Base-by-base conservation (phyloP, 2,113 vertebrate species). In the Cavia aperea region DNA sequence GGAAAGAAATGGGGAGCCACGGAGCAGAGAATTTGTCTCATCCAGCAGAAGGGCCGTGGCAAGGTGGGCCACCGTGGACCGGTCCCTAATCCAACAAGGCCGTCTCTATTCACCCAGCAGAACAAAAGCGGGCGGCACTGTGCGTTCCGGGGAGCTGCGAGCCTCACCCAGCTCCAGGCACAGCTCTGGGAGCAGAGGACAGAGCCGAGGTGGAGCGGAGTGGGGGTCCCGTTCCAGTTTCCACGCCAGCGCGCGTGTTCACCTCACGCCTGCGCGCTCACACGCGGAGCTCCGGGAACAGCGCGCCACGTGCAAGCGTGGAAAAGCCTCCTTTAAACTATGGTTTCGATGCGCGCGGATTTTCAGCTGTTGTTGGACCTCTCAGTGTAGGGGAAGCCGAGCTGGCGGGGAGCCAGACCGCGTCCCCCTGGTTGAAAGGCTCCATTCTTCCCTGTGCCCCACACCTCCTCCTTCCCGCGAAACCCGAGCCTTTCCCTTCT, bases 401-500 rank as follows among this genome's bases (percentile, higher is more conserved):
- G 43, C 95, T 97, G 97, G 97, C 91, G 97, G 51, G 58, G 93
- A 96, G 96, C 97, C 97, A 97, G 95, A 78, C 91, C 96, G 94
- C 96, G 95, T 97, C 95, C 62, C 82, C 94, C 94, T 95, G 82
- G 12, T 86, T 97, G 97, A 98, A 97, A 97, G 96, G 94, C 91
- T 70, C 96, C 96, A 96, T 98, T 98, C 96, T 97, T 95, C 95
- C 91, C 87, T 87, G 84, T 31, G 29, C 82, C 39, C 2, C 29
- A 77, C 43, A 63, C 58, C n/a, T 86, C 82, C 87, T 93, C 10
- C 92, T 94, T 96, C 92, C 72, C 92, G 94, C 96, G 97, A 98
- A 98, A 98, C 96, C 95, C 75, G 97, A 98, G 97, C 68, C 19
- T 95, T 97, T 96, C 96, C 97, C 91, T 98, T 98, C 97, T 97